Evolutionary conservation across 2,888 invertebrate species (phyloP), one percentile per base, ranked within the genome.

Genomic region (Mayetiola destructor): DNA sequence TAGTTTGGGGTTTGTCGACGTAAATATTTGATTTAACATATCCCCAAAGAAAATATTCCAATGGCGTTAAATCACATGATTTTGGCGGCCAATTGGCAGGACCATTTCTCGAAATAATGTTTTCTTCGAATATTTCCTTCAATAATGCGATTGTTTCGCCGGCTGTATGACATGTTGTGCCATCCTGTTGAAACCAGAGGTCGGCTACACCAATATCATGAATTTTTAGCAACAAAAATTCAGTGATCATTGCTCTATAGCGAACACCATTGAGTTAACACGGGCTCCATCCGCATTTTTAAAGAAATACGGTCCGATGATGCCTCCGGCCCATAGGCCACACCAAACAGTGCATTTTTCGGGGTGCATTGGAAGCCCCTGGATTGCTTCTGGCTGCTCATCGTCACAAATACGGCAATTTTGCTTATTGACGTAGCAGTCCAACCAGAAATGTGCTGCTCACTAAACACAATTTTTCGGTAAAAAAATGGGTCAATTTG

Each of bases 291-390:
- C 23, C 2, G 18, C 54, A 39, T 57, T 54, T 53, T 52, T 1
- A n/a, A 57, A 59, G 18, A 59, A 56, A 29, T 21, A 58, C 36
- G 58, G 56, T 37, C 58, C 58, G 27, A 48, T 58, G 2, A 56
- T 29, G 36, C 40, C 56, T 8, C 56, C 55, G 20, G 56, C 29
- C 3, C 54, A 29, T n/a, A 58, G 53, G 16, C 27, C 58, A 56
- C 48, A 58, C 56, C 58, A 56, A 56, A 56, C 56, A 36, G 58
- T 48, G 2, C 20, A 2, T 23, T 48, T 48, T 48, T n/a, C n/a
- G n/a, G n/a, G 48, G 12, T 48, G 48, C 16, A 48, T 23, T 3
- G 48, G 27, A 12, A 14, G 3, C 48, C 23, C 48, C 2, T 14
- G 48, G 3, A 27, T 4, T 14, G 12, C 48, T 4, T 27, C 9